Evolutionary conservation across 1,140 invertebrate species (phyloP).

Genomic region (Fopius arisanus): DNA sequence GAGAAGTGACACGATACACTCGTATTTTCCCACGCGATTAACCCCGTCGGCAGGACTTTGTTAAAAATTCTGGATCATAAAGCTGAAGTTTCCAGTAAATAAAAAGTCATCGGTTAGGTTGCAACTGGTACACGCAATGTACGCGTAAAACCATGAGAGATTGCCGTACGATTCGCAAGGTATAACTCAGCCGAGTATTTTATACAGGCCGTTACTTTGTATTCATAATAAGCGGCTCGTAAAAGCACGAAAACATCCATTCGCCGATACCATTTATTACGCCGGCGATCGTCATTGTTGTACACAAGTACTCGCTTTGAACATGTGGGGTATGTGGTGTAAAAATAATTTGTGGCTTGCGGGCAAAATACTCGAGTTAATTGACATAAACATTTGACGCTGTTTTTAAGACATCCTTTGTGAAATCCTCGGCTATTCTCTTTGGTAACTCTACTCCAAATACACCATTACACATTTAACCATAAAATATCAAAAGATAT

Average conservation of each 20-base stretch:
- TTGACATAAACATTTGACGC: too few species aligned
- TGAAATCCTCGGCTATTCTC: too few species aligned
- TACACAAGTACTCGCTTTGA: constrained; percentile 27
- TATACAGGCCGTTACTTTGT: constrained; percentile 42
- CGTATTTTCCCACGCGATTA: background rate
- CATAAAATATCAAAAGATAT: too few species aligned
- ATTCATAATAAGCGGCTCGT: constrained; percentile 51
- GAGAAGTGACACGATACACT: background rate
- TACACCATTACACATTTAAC: too few species aligned
- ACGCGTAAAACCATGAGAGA: constrained; percentile 17
- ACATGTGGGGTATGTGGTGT: constrained; percentile 34
- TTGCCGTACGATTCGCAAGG: constrained; percentile 31
- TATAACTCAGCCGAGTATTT: constrained; percentile 22
- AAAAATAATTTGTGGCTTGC: constrained; percentile 9
- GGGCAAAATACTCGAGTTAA: too few species aligned
- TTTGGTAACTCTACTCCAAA: too few species aligned
- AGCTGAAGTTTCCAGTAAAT: background rate
- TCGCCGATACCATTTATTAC: constrained; percentile 48
- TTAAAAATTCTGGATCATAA: background rate
- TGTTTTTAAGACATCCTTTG: too few species aligned
- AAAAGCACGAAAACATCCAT: constrained; percentile 56
- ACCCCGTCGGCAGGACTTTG: background rate
- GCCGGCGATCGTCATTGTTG: constrained; percentile 26
- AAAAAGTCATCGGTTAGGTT: background rate
- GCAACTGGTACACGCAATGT: background rate